Percentiles rank a stretch among this genome's conserved stretches.
Conservation (phyloP, 1,140 invertebrate species). For the Drosophila eugracilis region DNA sequence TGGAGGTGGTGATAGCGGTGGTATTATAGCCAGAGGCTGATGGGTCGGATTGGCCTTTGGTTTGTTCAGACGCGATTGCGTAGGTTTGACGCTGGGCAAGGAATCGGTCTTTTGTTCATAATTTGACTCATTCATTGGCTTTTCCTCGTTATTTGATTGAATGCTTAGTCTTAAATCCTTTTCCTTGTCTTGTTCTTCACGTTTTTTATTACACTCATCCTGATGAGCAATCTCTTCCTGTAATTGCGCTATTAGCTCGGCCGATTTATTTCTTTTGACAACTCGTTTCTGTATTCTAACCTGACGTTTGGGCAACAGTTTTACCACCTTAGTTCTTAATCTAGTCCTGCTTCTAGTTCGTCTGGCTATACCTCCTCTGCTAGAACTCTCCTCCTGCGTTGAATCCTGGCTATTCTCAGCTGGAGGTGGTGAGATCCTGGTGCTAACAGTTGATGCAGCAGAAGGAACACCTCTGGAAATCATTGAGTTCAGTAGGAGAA, state of each 20-base stretch:
- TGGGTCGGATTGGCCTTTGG: slow-evolving; percentile 3
- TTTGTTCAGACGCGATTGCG: slow-evolving; percentile 17
- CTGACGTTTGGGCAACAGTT: slow-evolving; percentile 27
- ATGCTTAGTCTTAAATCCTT: not conserved
- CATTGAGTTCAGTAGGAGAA: slow-evolving; percentile 61
- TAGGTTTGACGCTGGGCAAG: not conserved
- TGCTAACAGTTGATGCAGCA: slow-evolving; percentile 4
- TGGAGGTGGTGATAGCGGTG: slow-evolving; percentile 61
- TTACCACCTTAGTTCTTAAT: slow-evolving; percentile 7
- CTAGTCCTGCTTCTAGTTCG: slow-evolving; percentile 16
- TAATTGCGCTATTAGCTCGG: not conserved
- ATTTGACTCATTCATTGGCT: not conserved
- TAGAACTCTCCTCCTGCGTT: not conserved
- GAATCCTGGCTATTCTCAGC: not conserved
- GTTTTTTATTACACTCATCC: not conserved
- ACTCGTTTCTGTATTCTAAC: not conserved
- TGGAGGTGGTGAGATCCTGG: slow-evolving; percentile 16
- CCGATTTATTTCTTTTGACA: not conserved
- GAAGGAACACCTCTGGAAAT: slow-evolving; percentile 14
- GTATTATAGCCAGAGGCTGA: slow-evolving; percentile 52
- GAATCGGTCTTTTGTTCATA: not conserved
- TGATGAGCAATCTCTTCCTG: slow-evolving; percentile 3
- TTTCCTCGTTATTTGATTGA: slow-evolving; percentile 1
- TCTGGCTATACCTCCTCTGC: not conserved
- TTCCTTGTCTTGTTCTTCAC: not conserved